These are phyloP conservation scores for Carollia perspicillata DNA, from an alignment of 2,113 vertebrate species.

Conservation along the genomic window DNA sequence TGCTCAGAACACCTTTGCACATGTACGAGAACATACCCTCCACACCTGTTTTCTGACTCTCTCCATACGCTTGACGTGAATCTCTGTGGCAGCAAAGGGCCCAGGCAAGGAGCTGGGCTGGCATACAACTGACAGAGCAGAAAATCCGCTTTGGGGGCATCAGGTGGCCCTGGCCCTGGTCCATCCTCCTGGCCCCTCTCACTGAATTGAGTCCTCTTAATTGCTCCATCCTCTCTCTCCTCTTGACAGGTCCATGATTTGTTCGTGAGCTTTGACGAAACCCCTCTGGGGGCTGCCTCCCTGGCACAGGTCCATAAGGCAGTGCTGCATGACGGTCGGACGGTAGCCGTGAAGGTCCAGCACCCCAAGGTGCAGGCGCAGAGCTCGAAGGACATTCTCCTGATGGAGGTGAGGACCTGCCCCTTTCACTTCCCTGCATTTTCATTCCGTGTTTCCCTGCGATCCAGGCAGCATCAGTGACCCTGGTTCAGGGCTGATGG, in stretches of 20 bases:
- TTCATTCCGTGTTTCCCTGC: not conserved
- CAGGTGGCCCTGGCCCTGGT: rapidly evolving
- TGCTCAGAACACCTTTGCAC: not conserved
- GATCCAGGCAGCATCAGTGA: not conserved
- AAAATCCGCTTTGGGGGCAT: not conserved
- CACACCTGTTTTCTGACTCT: not conserved
- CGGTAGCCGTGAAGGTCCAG: conserved; percentile 96
- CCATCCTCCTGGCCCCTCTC: not conserved
- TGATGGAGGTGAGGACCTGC: conserved; percentile 92
- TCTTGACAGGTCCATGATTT: conserved; percentile 89
- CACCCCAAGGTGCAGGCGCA: conserved; percentile 96
- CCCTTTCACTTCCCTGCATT: not conserved
- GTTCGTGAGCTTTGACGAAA: conserved; percentile 92
- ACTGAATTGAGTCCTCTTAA: not conserved
- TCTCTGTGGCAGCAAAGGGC: not conserved
- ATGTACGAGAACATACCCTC: not conserved
- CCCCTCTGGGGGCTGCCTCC: conserved; percentile 93
- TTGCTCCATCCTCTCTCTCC: conserved; percentile 29
- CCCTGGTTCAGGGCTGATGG: not conserved
- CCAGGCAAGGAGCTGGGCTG: not conserved
- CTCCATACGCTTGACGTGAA: not conserved
- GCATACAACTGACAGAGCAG: too few species aligned
- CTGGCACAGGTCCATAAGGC: conserved; percentile 99
- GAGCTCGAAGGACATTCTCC: conserved; percentile 92
- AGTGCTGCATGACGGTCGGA: conserved; percentile 92